These are phyloP conservation scores for Calliopum simillimum DNA, from an alignment of 2,888 invertebrate genomes.

Conservation along the genomic window DNA sequence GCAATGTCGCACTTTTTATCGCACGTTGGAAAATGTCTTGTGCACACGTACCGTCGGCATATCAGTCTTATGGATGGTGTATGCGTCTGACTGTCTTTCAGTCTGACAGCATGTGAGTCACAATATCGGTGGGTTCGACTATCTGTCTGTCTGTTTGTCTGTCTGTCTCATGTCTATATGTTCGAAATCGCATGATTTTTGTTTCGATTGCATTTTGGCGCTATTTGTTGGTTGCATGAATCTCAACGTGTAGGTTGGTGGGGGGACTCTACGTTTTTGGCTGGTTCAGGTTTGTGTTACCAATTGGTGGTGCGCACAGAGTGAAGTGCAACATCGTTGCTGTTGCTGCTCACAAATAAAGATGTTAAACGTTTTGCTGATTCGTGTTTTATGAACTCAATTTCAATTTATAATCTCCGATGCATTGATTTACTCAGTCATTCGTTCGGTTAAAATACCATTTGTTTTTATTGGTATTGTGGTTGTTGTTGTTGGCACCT, in stretches of 20 bases:
- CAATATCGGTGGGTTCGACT: not conserved
- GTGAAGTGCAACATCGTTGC: slow-evolving; percentile 23
- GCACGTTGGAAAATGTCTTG: slow-evolving; percentile 63
- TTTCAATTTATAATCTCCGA: slow-evolving; percentile 63
- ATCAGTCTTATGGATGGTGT: slow-evolving; percentile 29
- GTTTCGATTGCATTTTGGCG: slow-evolving; percentile 24
- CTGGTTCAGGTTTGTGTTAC: not conserved
- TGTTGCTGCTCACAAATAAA: slow-evolving; percentile 51
- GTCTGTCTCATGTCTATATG: slow-evolving; percentile 7
- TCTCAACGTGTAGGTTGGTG: not conserved
- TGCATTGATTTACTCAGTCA: slow-evolving; percentile 36
- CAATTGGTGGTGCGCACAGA: not conserved
- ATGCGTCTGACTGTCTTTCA: slow-evolving; percentile 13
- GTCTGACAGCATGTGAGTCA: not conserved
- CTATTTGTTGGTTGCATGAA: slow-evolving; percentile 4
- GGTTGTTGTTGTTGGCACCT: slow-evolving; percentile 23
- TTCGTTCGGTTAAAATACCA: slow-evolving; percentile 29
- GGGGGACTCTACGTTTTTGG: not conserved
- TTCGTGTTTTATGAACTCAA: slow-evolving; percentile 66
- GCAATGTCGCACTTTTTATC: slow-evolving; percentile 66
- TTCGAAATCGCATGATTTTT: slow-evolving; percentile 8
- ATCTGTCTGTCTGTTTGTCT: slow-evolving; percentile 8
- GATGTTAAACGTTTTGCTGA: slow-evolving; percentile 64
- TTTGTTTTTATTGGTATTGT: slow-evolving; percentile 26
- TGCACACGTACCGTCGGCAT: slow-evolving; percentile 54